Conservation (phyloP, 1,140 invertebrate species). For the Euschistus heros region DNA sequence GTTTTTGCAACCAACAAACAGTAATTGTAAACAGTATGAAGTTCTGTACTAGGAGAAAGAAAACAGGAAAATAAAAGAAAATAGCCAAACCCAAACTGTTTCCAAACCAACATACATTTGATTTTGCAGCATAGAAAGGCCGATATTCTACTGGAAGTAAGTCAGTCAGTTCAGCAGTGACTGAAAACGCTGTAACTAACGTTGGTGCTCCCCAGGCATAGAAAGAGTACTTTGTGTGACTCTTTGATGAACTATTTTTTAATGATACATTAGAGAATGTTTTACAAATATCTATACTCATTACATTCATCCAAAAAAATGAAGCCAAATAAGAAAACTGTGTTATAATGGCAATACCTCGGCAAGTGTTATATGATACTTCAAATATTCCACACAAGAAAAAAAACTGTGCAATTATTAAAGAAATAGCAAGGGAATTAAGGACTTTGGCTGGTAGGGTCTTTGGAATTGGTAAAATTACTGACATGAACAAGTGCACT, state of each 20-base stretch:
- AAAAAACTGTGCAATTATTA: constrained; percentile 3
- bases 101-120: constrained; percentile 34
- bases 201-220: constrained; percentile 17
- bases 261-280: constrained; percentile 33
- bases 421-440: constrained; percentile 4
- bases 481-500: not conserved
- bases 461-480: not conserved
- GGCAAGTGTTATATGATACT: not conserved
- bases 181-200: not conserved
- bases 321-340: constrained; percentile 22
- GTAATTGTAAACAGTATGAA: constrained; percentile 36
- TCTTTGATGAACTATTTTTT: constrained; percentile 31
- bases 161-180: constrained; percentile 5
- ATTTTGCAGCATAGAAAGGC: constrained; percentile 32
- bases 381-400: constrained; percentile 13
- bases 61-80: constrained; percentile 38
- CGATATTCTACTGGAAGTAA: constrained; percentile 23
- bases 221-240: constrained; percentile 29
- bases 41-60: constrained; percentile 35
- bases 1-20: constrained; percentile 30
- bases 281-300: constrained; percentile 21
- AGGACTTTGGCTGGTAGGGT: constrained; percentile 19
- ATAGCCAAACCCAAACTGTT: constrained; percentile 32
- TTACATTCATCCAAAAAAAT: constrained; percentile 25
- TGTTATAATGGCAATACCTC: constrained; percentile 25